A percentile compares a stretch with the other conserved stretches of the same genome.
Evolutionary conservation across 2,888 invertebrate species (phyloP).

Genomic region (Parnassius orleans): DNA sequence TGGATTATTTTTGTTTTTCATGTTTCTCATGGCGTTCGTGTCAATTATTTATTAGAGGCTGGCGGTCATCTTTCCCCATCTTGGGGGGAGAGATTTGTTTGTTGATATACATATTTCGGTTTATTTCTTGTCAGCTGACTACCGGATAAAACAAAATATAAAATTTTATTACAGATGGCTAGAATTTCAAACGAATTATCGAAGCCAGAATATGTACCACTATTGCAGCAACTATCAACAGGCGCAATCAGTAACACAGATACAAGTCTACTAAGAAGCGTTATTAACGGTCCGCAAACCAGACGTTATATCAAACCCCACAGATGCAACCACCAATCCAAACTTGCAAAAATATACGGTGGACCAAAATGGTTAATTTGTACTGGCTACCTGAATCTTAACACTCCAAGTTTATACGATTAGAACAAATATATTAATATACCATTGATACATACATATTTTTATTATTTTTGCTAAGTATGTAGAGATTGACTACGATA

Average conservation of each 20-base stretch:
- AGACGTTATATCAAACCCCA: constrained; percentile 73
- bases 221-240: constrained; percentile 61
- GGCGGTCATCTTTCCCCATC: too few relatives aligned
- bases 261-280: constrained; percentile 52
- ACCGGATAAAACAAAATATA: neutral
- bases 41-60: too few relatives aligned
- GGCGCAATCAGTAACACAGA: constrained; percentile 52
- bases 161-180: constrained; percentile 56
- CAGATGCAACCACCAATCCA: constrained; percentile 69
- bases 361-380: constrained; percentile 73
- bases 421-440: constrained; percentile 36
- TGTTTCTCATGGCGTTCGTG: too few relatives aligned
- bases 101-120: too few relatives aligned
- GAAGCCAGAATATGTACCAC: constrained; percentile 61
- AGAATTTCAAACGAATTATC: constrained; percentile 64
- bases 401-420: constrained; percentile 69
- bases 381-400: constrained; percentile 69
- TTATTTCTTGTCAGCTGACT: too few relatives aligned
- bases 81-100: too few relatives aligned
- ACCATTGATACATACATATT: neutral
- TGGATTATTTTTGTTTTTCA: too few relatives aligned
- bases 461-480: neutral
- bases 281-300: constrained; percentile 59
- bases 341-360: constrained; percentile 56
- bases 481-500: too few relatives aligned